Evolutionary conservation across 2,888 invertebrate species (phyloP), one percentile per base, ranked within the genome.

Genomic region (Pristionchus maxplancki): DNA sequence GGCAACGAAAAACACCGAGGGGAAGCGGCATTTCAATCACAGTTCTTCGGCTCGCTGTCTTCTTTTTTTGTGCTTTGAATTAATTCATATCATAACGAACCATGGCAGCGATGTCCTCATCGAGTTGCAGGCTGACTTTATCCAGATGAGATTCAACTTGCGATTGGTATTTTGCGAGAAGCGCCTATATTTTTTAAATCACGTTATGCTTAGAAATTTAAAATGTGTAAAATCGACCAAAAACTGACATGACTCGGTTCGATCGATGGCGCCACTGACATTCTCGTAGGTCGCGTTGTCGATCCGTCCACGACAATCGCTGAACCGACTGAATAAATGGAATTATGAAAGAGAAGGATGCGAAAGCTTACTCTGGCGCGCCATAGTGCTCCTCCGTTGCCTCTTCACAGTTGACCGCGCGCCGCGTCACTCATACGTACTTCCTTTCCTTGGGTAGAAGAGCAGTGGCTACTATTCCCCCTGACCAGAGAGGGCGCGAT

Each of bases 61-160:
- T 3, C 37, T 64, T 8, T 28, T 34, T 64, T 31, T 31, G 1
- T 9, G 15, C 5, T 64, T 64, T 15, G 64, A 64, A 64, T 31
- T 37, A 17, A 37, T 40, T 15, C 3, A 1, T 1, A 17, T 0
- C 8, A 1, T 58, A 62, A 58, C 58, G 2, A 40, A 87, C 86
- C 67, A 87, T 53, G 1, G 48, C 28, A 0, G 50, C 48, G 13
- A 87, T 87, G 71, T 87, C 71, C 24, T 87, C 86, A 34, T 87
- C 86, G 28, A 87, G 34, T 34, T 87, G 86, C 24, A 44, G 50
- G 37, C n/a, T 71, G 31, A 87, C 50, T 28, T 58, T 67, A n/a
- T 87, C 86, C 34, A 87, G 50, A 34, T 87, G 86, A 15, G 31
- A 28, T 50, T 71, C 86, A 17, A 87, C 71, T 71, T 71, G 86